Evolutionary conservation across 2,797 vertebrate species (phyloP).

Genomic region (Protosalanx chinensis): DNA sequence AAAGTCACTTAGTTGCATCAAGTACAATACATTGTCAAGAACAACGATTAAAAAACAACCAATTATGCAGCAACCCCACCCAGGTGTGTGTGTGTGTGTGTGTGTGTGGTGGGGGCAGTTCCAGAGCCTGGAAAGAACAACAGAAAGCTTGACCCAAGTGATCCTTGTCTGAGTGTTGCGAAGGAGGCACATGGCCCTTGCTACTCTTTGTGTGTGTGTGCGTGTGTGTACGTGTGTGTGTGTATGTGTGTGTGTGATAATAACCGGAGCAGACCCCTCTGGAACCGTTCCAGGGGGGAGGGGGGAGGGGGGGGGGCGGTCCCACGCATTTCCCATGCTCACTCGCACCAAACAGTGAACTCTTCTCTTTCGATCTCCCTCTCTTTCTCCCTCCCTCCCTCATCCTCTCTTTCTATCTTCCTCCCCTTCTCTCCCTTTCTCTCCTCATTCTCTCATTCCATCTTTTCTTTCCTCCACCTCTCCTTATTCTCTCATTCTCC

Average conservation of each 20-base stretch:
- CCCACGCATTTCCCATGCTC: slow-evolving; percentile 80
- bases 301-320: slow-evolving; percentile 51
- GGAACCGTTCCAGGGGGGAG: slow-evolving; percentile 49
- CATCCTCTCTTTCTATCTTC: slow-evolving; percentile 50
- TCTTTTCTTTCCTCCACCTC: slow-evolving; percentile 22
- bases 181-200: not conserved
- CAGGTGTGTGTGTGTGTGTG: not conserved
- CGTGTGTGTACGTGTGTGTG: slow-evolving; percentile 32
- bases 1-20: slow-evolving; percentile 31
- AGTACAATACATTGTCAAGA: slow-evolving; percentile 9
- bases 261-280: slow-evolving; percentile 46
- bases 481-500: slow-evolving; percentile 42
- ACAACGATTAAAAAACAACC: slow-evolving; percentile 4
- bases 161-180: slow-evolving; percentile 1
- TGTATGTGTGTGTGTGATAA: slow-evolving; percentile 47
- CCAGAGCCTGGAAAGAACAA: not conserved
- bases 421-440: slow-evolving; percentile 15
- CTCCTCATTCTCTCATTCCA: slow-evolving; percentile 60
- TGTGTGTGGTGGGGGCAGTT: not conserved
- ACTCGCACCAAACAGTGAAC: slow-evolving; percentile 72
- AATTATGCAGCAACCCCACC: no score
- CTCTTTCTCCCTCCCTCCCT: not conserved
- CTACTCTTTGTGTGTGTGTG: slow-evolving; percentile 33
- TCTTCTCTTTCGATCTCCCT: slow-evolving; percentile 57
- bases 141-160: no score